These are phyloP conservation scores for Oscheius sp. DNA, from an alignment of 2,888 invertebrate genomes.

Conservation along the genomic window DNA sequence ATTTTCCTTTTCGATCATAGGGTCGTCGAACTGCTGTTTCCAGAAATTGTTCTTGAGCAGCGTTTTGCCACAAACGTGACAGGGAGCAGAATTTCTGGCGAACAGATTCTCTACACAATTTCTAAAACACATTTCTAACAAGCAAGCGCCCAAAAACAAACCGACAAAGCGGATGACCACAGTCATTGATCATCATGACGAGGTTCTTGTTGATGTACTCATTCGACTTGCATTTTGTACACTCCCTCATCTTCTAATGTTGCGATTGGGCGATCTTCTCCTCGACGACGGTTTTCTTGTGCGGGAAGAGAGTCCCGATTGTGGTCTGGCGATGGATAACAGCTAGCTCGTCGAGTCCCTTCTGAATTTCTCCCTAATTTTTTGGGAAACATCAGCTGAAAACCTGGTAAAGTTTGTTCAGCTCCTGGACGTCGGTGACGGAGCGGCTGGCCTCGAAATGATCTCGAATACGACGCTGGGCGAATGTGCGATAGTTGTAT, in stretches of 20 bases:
- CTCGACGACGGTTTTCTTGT: constrained; percentile 67
- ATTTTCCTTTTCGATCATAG: constrained; percentile 95
- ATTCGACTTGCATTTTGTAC: constrained; percentile 94
- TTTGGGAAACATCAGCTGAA: neutral
- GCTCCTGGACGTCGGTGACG: constrained; percentile 56
- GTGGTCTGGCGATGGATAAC: constrained; percentile 58
- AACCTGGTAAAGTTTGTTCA: constrained; percentile 61
- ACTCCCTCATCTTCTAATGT: constrained; percentile 77
- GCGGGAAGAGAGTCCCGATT: constrained; percentile 60
- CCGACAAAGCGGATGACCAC: constrained; percentile 97
- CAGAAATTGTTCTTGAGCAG: constrained; percentile 89
- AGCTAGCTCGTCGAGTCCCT: constrained; percentile 51
- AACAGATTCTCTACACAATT: constrained; percentile 81
- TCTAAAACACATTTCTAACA: constrained; percentile 34
- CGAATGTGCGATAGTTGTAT: constrained; percentile 71
- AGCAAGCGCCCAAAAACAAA: constrained; percentile 75
- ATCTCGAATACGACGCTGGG: constrained; percentile 71
- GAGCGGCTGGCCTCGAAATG: constrained; percentile 64
- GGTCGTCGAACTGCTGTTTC: constrained; percentile 93
- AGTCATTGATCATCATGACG: constrained; percentile 96
- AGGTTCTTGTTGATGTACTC: constrained; percentile 96
- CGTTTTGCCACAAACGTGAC: constrained; percentile 82
- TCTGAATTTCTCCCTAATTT: constrained; percentile 41
- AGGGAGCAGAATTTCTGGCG: constrained; percentile 93
- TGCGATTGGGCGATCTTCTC: constrained; percentile 38